Evolutionary conservation across 2,888 invertebrate species (phyloP).

Genomic region (Reticulitermes lucifugus): DNA sequence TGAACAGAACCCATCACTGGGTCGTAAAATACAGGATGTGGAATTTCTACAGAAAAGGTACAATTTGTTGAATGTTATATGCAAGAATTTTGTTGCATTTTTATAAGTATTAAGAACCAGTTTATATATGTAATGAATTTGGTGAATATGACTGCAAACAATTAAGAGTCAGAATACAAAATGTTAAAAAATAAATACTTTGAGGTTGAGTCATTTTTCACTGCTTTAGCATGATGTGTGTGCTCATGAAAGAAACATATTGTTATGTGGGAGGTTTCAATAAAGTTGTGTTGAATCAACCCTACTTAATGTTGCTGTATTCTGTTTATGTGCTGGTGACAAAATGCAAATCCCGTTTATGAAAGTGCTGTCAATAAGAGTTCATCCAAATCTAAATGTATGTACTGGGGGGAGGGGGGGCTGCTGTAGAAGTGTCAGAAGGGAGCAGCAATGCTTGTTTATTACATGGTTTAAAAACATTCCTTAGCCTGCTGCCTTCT

Average conservation of each 20-base stretch:
- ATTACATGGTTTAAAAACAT: no score
- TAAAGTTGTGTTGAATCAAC: conserved; percentile 22
- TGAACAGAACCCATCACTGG: not conserved
- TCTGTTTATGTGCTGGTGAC: no score
- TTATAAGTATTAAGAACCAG: conserved; percentile 20
- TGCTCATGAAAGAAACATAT: conserved; percentile 3
- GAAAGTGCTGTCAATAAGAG: no score
- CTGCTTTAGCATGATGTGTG: conserved; percentile 3
- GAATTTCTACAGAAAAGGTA: not conserved
- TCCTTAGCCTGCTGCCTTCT: no score
- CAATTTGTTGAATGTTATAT: not conserved
- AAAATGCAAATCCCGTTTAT: no score
- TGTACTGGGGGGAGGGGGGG: no score
- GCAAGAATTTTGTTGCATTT: conserved; percentile 2
- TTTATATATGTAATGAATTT: conserved; percentile 4
- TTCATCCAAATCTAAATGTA: no score
- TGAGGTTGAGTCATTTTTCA: conserved; percentile 17
- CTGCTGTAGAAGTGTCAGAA: no score
- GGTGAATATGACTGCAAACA: not conserved
- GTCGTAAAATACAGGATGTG: not conserved
- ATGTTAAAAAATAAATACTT: not conserved
- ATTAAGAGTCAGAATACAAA: not conserved
- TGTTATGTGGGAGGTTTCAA: not conserved
- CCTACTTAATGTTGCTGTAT: not conserved
- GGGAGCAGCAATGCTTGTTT: no score